Evolutionary conservation across 2,113 vertebrate genomes (phyloP), one percentile per base, ranked within the genome.

Genomic region (Azemiops feae): DNA sequence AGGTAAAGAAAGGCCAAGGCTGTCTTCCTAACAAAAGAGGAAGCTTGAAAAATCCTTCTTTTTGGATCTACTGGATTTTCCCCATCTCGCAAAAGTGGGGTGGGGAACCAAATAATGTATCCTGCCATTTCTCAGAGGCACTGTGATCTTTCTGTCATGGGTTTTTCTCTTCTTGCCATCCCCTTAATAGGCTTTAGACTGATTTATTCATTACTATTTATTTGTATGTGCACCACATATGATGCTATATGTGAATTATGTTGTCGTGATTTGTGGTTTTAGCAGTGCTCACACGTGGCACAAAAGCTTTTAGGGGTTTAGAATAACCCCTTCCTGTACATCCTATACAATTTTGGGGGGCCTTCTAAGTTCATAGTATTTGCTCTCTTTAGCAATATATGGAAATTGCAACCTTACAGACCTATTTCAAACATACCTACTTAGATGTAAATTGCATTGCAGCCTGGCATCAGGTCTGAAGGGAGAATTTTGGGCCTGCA

Each of bases 51-150:
- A 6, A 27, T 0, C 47, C 87, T 89, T 30, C 16, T 22, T 58
- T 8, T 1, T 18, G 27, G 53, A 45, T 92, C 88, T 89, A 0
- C 0, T 23, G 45, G 20, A 0, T 39, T 25, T 11, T 18, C 30
- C 91, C 25, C 43, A 22, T 50, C 5, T 39, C 0, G 27, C 9
- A 43, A 74, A 25, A 16, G 1, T 0, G 0, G 10, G 5, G 52
- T 16, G 1, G 5, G 25, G 57, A 9, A 50, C 7, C 18, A 0
- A 18, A 47, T 1, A 30, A 9, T 18, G 34, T 47, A 12, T 4
- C 5, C 12, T 50, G 27, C 86, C 64, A n/a, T 85, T 89, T 57
- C 14, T 1, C 58, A 39, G 60, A 60, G 55, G 60, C 10, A 69
- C 58, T 85, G 22, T 23, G 16, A 54, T 39, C 69, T 85, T 53